Base-by-base conservation (phyloP, 1,140 invertebrate genomes). In the Solenopsis fugax region DNA sequence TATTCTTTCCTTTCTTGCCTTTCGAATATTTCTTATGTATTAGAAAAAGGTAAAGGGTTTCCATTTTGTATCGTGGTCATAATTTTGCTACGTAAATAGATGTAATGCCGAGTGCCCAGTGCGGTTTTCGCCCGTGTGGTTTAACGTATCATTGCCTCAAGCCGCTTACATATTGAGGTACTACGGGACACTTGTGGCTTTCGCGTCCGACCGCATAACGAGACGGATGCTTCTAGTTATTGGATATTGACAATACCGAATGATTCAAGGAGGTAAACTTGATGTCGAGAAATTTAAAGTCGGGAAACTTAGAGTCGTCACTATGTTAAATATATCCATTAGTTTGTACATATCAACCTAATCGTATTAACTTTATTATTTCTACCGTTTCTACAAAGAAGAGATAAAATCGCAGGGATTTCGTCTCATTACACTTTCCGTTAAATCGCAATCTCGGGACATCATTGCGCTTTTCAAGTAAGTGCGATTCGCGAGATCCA, bases 151-250 rank as follows among this genome's bases (percentile, higher is more conserved):
- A 84, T 84, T 72, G 45, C 37, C 16, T 71, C 67, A 58, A 82
- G 54, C 69, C 54, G 80, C 69, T 84, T 84, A 84, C 34, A 84
- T 60, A 75, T 75, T 34, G 67, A 84, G 41, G 29, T 24, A 48
- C 24, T 73, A 45, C 6, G 29, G 24, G 80, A 60, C 54, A 82
- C 58, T 84, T 84, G 80, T 37, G 80, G 80, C 52, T 75, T 62
- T 21, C 34, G 24, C 12, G 13, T 1, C n/a, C 41, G 67, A 21
- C 69, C 69, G 41, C 80, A 75, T 73, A 62, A 84, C 58, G 54
- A 84, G 80, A 73, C 45, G 41, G 16, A 75, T 37, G 80, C 41
- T 50, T 18, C 12, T 62, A 21, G 54, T 45, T 21, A 18, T 24
- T 18, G 7, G 16, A 48, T 73, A 82, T 84, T 37, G 69, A 75